phyloP scores from a whole-genome alignment of 2,113 vertebrate species.

The Sterrhoptilus dennistouni region DNA sequence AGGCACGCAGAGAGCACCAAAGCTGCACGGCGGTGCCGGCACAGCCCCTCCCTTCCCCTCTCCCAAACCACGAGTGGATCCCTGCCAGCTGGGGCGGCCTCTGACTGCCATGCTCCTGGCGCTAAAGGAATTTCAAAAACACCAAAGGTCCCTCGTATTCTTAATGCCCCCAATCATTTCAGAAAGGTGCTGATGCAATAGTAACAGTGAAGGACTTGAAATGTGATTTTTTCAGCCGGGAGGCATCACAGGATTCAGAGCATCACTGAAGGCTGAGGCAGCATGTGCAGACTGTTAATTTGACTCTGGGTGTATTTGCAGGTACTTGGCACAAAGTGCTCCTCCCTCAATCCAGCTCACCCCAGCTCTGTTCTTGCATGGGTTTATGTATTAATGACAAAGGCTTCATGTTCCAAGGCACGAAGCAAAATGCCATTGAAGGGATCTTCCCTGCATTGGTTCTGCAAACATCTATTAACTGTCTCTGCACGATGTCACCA shows the following conservation, averaged over 20 bases:
- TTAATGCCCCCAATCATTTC: background rate
- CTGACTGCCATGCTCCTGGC: background rate
- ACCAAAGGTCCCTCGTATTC: background rate
- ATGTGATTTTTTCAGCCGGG: background rate
- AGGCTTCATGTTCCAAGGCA: background rate
- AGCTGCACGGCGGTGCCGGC: background rate
- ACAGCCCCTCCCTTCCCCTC: background rate
- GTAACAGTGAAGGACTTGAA: background rate
- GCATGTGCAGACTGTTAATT: background rate
- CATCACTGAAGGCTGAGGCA: background rate
- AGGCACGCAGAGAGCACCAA: background rate
- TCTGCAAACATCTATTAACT: background rate
- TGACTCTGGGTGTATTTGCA: fast-evolving
- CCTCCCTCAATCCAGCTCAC: background rate
- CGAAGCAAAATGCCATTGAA: background rate
- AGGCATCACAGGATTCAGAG: background rate
- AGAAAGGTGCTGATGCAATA: background rate
- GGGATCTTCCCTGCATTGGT: background rate
- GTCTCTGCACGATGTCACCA: background rate
- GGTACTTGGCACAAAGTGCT: background rate
- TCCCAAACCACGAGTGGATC: background rate
- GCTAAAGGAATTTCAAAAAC: background rate
- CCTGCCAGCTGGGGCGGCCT: background rate
- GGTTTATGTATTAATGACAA: background rate
- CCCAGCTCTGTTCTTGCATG: background rate